These are phyloP conservation scores for Cryptoblepharus egeriae DNA, from an alignment of 2,797 vertebrate species.

Conservation along the genomic window DNA sequence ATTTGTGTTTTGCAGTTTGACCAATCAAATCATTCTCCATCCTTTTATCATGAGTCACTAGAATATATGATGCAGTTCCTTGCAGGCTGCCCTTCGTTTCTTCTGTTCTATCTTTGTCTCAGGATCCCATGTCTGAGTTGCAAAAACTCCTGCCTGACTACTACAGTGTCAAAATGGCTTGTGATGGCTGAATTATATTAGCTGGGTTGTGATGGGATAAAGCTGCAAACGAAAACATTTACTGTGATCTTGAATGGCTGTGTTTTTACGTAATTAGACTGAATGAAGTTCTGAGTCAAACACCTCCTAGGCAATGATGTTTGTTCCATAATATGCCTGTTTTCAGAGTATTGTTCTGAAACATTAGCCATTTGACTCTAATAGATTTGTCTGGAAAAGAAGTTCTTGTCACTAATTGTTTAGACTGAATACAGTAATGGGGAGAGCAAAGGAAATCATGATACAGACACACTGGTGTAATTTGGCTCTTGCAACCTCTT, in stretches of 20 bases:
- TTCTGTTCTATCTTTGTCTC: not conserved
- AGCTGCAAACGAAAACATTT: not conserved
- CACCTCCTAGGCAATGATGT: not conserved
- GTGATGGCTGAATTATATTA: too few relatives aligned
- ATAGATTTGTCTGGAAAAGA: not conserved
- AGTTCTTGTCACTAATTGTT: not conserved
- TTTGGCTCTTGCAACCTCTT: not conserved
- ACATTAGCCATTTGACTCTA: not conserved
- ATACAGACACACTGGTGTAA: slow-evolving; percentile 21
- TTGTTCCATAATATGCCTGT: not conserved
- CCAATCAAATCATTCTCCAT: not conserved
- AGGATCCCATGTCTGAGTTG: not conserved
- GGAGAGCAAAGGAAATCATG: not conserved
- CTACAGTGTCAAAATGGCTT: not conserved
- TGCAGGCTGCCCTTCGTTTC: not conserved
- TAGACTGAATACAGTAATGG: too few relatives aligned
- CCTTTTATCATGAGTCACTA: not conserved
- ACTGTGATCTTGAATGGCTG: not conserved
- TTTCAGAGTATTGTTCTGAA: not conserved
- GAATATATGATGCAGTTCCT: not conserved
- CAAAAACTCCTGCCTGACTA: not conserved
- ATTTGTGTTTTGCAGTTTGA: not conserved
- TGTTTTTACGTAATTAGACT: not conserved
- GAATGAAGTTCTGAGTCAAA: not conserved
- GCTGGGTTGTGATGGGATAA: not conserved